Base-by-base conservation (phyloP, 1,140 invertebrate species). In the Meloidogyne floridensis region DNA sequence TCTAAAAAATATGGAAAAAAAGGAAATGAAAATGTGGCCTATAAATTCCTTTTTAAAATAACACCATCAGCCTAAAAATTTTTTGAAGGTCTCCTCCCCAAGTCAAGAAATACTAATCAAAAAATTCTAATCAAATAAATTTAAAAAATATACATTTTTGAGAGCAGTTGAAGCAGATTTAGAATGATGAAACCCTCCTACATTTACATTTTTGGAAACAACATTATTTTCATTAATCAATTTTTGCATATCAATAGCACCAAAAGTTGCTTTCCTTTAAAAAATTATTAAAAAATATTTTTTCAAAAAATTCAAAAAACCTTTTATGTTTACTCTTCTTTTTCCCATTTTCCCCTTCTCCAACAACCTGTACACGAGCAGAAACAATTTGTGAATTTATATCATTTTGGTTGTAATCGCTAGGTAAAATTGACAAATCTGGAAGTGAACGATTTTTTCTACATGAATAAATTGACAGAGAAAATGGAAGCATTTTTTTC, bases 381-480 rank as follows among this genome's bases (percentile, higher is more conserved):
- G 59, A 65, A 65, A 11, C 0, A 6, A 65, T 18, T 65, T 65
- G 59, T 7, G 72, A 53, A 18, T 47, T 56, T 15, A 53, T 54
- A 32, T 65, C 32, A 13, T 51, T 82, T 8, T 77, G 77, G 13
- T 54, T 76, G 32, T 76, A 51, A 32, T 76, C 42, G 80, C 79
- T 13, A 76, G 59, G 53, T 18, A 87, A 80, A 6, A 69, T 82
- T 8, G 86, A 79, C 7, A 87, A 79, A 79, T 87, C 86, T 32
- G 86, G 86, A 32, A 87, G 72, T 51, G 87, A 87, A 7, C 87
- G 80, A 65, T 87, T 81, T 18, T 77, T 59, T 54, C 87, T 80
- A 71, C 82, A 84, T 42, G 83, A 86, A 82, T 88, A 87, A 15
- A 87, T 84, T 4, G 87, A 87, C 0, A 84, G 87, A 2, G 85